Evolutionary conservation across 2,113 vertebrate genomes (phyloP).

Genomic region (Tragelaphus scriptus): DNA sequence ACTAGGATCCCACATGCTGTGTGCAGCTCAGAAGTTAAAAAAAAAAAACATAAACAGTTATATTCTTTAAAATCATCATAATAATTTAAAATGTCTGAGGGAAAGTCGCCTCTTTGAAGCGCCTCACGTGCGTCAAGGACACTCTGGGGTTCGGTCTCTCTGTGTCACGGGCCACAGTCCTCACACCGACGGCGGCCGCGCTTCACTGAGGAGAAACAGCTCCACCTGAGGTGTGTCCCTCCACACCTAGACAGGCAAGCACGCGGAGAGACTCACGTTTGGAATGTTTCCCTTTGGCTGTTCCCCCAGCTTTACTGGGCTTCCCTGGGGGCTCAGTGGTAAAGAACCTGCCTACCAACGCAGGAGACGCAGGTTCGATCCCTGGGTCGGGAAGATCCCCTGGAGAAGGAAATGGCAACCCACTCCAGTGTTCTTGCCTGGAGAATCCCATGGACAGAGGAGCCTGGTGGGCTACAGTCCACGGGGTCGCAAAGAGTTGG

Average conservation of each 20-base stretch:
- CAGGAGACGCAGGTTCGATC: neutral
- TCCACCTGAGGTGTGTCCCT: fast-evolving
- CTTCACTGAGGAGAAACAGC: neutral
- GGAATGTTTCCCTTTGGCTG: neutral
- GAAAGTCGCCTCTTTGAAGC: neutral
- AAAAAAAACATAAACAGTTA: neutral
- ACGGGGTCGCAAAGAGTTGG: neutral
- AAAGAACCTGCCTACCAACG: neutral
- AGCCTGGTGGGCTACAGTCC: neutral
- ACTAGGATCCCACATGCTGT: neutral
- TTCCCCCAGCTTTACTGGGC: neutral
- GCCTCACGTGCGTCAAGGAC: fast-evolving
- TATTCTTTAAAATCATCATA: neutral
- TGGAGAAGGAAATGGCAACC: neutral
- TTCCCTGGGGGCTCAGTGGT: neutral
- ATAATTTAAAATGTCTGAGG: neutral
- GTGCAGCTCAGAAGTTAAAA: neutral
- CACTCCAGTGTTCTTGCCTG: neutral
- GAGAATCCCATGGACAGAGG: neutral
- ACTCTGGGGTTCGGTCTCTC: neutral
- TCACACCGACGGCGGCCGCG: neutral
- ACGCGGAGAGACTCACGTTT: fast-evolving
- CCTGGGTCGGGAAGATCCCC: neutral
- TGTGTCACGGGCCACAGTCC: fast-evolving
- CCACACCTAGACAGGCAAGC: neutral